These are phyloP conservation scores for Graphium colonna DNA, from an alignment of 2,888 invertebrate genomes.

Conservation along the genomic window DNA sequence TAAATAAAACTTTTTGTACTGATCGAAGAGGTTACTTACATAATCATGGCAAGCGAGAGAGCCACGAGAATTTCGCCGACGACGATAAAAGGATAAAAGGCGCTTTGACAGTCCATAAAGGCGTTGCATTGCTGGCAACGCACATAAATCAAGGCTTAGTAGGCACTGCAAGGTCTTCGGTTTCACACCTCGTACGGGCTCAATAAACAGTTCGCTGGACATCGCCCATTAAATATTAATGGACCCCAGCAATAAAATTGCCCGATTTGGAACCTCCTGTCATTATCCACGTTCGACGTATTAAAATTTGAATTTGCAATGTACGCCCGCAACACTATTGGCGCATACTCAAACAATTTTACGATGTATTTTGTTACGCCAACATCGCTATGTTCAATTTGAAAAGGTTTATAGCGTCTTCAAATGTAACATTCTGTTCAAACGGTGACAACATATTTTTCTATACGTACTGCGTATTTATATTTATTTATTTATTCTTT, in stretches of 20 bases:
- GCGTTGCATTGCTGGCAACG: constrained; percentile 16
- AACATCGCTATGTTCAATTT: background rate
- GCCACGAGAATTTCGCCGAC: background rate
- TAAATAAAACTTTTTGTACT: too few relatives aligned
- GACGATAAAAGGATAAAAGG: constrained; percentile 1
- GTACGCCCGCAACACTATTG: constrained; percentile 7
- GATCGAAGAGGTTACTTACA: too few relatives aligned
- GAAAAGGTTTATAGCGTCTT: background rate
- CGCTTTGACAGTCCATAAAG: constrained; percentile 16
- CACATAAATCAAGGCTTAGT: constrained; percentile 46
- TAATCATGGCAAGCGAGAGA: background rate
- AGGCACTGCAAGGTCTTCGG: constrained; percentile 43
- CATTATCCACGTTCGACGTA: constrained; percentile 32
- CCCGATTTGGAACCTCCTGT: constrained; percentile 37
- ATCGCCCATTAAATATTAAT: constrained; percentile 46
- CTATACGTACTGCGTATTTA: too few relatives aligned
- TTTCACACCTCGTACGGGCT: constrained; percentile 49
- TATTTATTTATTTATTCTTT: too few relatives aligned
- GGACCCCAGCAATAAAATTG: constrained; percentile 44
- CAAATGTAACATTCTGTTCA: too few relatives aligned
- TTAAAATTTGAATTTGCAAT: constrained; percentile 22
- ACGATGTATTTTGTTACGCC: constrained; percentile 1
- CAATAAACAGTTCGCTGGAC: constrained; percentile 43
- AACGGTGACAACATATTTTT: too few relatives aligned
- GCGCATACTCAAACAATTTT: constrained; percentile 1